phyloP scores from a whole-genome alignment of 2,797 vertebrate species.

The Acanthiza pusilla region DNA sequence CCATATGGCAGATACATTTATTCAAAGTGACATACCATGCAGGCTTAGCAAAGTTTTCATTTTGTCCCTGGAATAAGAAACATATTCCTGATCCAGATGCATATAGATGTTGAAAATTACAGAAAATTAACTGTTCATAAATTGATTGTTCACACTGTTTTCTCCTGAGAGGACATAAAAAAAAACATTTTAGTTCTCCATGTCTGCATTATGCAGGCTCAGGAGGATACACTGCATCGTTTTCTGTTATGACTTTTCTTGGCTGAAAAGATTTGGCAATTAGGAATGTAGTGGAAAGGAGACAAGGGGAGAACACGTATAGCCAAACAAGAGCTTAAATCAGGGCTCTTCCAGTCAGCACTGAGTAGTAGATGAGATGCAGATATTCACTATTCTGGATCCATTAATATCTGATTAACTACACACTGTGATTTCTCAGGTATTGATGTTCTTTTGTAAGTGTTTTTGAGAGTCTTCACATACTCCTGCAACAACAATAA shows the following conservation, averaged over 20 bases:
- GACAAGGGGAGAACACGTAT: background rate
- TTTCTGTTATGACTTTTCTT: background rate
- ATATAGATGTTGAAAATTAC: background rate
- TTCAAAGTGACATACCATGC: background rate
- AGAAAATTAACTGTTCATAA: background rate
- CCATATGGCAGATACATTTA: background rate
- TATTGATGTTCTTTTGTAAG: background rate
- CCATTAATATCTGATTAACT: background rate
- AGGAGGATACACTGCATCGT: background rate
- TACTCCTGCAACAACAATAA: background rate
- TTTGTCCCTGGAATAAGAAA: background rate
- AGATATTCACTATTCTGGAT: background rate
- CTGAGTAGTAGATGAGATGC: background rate
- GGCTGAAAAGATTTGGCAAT: background rate
- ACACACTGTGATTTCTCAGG: background rate
- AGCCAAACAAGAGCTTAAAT: background rate
- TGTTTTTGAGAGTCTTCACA: background rate
- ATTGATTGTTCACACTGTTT: background rate
- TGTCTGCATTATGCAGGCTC: background rate
- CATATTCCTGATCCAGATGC: background rate
- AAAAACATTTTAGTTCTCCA: background rate
- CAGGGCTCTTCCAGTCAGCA: background rate
- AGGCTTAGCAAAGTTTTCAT: background rate
- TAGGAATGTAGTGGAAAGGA: background rate
- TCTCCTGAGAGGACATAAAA: background rate